phyloP scores from a whole-genome alignment of 2,888 invertebrate genomes.

The Nezara viridula region DNA sequence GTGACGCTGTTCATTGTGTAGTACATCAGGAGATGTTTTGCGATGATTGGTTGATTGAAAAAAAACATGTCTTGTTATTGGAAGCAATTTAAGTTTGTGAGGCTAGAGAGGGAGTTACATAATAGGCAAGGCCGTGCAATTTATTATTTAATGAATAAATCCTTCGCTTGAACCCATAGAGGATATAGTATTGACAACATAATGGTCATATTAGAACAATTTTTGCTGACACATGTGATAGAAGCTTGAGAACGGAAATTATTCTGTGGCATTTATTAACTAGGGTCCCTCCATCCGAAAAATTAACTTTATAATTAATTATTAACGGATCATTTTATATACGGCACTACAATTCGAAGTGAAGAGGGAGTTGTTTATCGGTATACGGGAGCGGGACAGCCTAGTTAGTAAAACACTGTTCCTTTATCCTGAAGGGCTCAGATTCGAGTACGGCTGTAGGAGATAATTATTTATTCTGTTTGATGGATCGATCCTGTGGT shows the following conservation, averaged over 20 bases:
- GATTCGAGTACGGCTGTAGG: too few relatives aligned
- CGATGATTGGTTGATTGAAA: background rate
- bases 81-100: background rate
- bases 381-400: too few relatives aligned
- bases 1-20: background rate
- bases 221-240: background rate
- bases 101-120: background rate
- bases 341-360: too few relatives aligned
- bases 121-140: background rate
- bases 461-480: too few relatives aligned
- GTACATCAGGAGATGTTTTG: background rate
- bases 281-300: background rate
- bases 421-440: too few relatives aligned
- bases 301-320: background rate
- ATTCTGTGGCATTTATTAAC: background rate
- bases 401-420: too few relatives aligned
- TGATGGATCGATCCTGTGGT: too few relatives aligned
- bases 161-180: background rate
- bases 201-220: background rate
- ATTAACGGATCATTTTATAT: too few relatives aligned
- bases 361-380: too few relatives aligned
- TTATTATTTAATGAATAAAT: background rate
- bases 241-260: background rate
- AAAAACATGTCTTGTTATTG: background rate
- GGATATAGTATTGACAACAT: background rate